phyloP scores from a whole-genome alignment of 2,797 vertebrate genomes.

The Premnoplex brunnescens region DNA sequence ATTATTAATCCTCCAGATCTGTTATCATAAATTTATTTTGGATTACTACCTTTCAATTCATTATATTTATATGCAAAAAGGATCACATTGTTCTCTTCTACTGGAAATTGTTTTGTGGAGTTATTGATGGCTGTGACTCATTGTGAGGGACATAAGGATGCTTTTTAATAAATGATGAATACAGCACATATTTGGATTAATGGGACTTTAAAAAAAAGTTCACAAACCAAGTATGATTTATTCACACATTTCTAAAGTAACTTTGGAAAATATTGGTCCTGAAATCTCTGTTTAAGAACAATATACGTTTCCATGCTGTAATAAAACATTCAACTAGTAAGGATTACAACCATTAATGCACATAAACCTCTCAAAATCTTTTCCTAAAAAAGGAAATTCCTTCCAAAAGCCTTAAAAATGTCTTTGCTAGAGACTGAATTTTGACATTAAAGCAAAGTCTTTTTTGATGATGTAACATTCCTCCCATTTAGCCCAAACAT shows the following conservation, averaged over 20 bases:
- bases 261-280: not conserved
- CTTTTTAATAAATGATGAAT: not conserved
- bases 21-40: not conserved
- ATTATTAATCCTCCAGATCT: not conserved
- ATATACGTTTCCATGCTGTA: not conserved
- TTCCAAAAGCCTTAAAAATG: slow-evolving; percentile 14
- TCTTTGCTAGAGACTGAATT: not conserved
- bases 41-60: not conserved
- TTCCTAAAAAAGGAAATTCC: slow-evolving; percentile 34
- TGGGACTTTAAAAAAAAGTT: not conserved
- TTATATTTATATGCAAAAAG: not conserved
- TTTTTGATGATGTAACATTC: slow-evolving; percentile 39
- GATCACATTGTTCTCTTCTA: not conserved
- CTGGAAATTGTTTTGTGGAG: not conserved
- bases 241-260: not conserved
- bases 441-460: slow-evolving; percentile 17
- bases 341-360: not conserved
- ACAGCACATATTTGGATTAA: not conserved
- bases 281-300: not conserved
- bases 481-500: slow-evolving; percentile 2
- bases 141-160: not conserved
- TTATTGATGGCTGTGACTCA: not conserved
- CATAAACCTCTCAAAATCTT: not conserved
- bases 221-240: not conserved
- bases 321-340: not conserved